Base-by-base conservation (phyloP, 2,888 invertebrate genomes). In the Laothoe populi region DNA sequence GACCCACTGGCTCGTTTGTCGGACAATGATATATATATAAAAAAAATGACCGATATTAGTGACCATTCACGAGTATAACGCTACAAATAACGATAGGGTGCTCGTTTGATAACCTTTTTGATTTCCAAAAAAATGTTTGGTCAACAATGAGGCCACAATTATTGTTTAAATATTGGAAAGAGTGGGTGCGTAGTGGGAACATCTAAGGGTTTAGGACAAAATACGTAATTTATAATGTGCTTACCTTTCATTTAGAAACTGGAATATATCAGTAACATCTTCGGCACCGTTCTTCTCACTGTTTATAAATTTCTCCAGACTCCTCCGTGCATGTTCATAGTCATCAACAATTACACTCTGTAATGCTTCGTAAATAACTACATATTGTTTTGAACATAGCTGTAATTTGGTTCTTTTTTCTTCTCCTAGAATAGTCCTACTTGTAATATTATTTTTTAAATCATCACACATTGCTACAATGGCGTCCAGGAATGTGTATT, bases 361-460 rank as follows among this genome's bases (percentile, higher is more conserved):
- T 1, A 83, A 66, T 1, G 72, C 73, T 23, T 69, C 73, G 66
- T 85, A 89, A n/a, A 92, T 71, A 0, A 76, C 61, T 65, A 70
- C 70, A 66, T 87, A 88, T 26, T 81, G 79, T 60, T 87, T 90
- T 0, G 78, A 66, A 74, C 92, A 92, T 11, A 92, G 73, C 53
- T 87, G 86, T 23, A 65, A 66, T 66, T 82, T 83, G 0, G 83
- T 73, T 67, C 81, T 84, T 10, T 77, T 72, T 42, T 79, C 80
- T 40, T 81, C 85, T n/a, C 71, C 77, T 35, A 92, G 57, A 61
- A 91, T 83, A 45, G 74, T 75, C 69, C 72, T 86, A 19, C 64
- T 79, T n/a, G 69, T 73, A 24, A 73, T 70, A 70, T 87, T 86
- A 7, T 66, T 74, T 62, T 79, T 79, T 7, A 86, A 66, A 70